These are phyloP conservation scores for Eupleurogrammus muticus DNA, from an alignment of 2,797 vertebrate genomes.

Conservation along the genomic window DNA sequence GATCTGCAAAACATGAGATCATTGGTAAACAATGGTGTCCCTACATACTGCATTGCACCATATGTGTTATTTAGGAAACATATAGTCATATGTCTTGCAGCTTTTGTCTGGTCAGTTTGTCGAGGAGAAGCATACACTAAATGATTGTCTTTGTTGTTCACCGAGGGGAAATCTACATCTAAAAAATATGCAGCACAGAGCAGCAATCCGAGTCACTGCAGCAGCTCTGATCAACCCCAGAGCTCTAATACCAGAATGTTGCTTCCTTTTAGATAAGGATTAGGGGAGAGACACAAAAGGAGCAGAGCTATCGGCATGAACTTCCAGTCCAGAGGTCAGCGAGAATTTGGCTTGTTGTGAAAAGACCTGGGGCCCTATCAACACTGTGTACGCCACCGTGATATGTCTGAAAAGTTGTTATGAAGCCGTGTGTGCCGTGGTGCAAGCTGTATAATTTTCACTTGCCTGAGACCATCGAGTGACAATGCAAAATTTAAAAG, in stretches of 20 bases:
- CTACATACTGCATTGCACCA: background rate
- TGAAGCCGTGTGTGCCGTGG: too few species aligned
- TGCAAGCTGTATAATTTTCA: too few species aligned
- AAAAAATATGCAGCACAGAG: constrained; percentile 21
- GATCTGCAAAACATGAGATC: too few species aligned
- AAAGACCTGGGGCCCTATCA: background rate
- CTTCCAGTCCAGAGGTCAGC: constrained; percentile 34
- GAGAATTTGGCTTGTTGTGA: constrained; percentile 37
- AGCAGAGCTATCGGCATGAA: constrained; percentile 22
- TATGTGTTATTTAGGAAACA: background rate
- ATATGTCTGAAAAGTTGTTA: too few species aligned
- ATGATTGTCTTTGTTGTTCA: constrained; percentile 19
- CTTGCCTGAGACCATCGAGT: too few species aligned
- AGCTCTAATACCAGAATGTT: constrained; percentile 49
- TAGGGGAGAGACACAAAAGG: constrained; percentile 22
- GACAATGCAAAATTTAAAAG: too few species aligned
- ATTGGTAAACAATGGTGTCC: background rate
- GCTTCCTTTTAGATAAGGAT: constrained; percentile 42
- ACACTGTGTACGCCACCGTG: too few species aligned
- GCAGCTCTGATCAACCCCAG: constrained; percentile 44
- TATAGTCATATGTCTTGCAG: background rate
- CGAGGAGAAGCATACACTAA: background rate
- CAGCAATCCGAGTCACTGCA: constrained; percentile 36
- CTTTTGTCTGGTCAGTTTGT: background rate
- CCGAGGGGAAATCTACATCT: constrained; percentile 25